phyloP scores from a whole-genome alignment of 2,113 vertebrate genomes.

The Calyptommatus sinebrachiatus region DNA sequence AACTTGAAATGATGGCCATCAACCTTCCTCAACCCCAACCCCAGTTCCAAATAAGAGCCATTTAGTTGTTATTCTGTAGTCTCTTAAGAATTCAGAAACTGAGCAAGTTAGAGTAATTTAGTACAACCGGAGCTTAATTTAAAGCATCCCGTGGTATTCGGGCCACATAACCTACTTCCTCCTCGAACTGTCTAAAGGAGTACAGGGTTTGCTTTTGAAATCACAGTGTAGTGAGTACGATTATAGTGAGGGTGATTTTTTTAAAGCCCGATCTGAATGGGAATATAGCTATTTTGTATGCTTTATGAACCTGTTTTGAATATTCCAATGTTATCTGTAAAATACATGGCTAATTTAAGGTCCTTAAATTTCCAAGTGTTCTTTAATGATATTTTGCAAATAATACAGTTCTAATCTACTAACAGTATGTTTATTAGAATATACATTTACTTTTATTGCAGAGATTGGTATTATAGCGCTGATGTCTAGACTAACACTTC shows the following conservation, averaged over 20 bases:
- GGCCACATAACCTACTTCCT: background rate
- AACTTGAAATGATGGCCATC: slow-evolving; percentile 7
- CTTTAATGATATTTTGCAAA: slow-evolving; percentile 1
- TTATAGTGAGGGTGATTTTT: background rate
- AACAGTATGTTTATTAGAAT: background rate
- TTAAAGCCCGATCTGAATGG: background rate
- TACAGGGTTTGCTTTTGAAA: background rate
- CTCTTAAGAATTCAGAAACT: background rate
- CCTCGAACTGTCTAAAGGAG: background rate
- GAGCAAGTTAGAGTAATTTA: background rate
- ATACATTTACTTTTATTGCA: background rate
- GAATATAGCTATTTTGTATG: background rate
- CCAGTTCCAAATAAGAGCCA: background rate
- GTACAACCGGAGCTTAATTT: background rate
- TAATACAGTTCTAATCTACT: background rate
- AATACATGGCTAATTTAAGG: background rate
- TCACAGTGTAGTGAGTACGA: background rate
- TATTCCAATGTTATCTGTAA: background rate
- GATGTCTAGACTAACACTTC: background rate
- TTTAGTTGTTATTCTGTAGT: background rate
- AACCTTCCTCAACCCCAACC: background rate
- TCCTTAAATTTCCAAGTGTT: background rate
- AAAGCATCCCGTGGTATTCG: background rate
- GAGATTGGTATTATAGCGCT: background rate
- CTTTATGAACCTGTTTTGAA: background rate